phyloP scores from a whole-genome alignment of 2,113 vertebrate species.

The Pelecanus crispus region DNA sequence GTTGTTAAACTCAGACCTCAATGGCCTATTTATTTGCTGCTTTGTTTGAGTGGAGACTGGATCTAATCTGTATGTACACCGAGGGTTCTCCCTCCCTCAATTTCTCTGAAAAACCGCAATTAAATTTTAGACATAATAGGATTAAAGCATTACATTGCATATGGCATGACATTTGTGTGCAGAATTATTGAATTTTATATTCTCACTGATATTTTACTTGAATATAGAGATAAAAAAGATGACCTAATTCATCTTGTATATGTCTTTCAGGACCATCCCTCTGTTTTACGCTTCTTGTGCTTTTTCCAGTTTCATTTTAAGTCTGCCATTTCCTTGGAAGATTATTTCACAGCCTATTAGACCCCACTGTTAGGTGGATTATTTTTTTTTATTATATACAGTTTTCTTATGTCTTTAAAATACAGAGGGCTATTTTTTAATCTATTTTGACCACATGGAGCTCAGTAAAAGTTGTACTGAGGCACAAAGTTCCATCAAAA shows the following conservation, averaged over 20 bases:
- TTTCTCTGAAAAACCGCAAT: conserved; percentile 41
- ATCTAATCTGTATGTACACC: conserved; percentile 51
- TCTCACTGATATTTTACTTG: conserved; percentile 25
- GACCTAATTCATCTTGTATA: neutral
- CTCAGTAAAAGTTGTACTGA: neutral
- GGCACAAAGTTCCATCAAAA: neutral
- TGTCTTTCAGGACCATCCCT: neutral
- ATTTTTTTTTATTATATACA: neutral
- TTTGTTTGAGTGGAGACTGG: conserved; percentile 42
- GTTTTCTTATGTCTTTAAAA: neutral
- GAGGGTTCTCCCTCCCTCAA: conserved; percentile 8
- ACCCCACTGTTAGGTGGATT: neutral
- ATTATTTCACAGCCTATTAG: conserved; percentile 11
- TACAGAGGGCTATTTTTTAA: neutral
- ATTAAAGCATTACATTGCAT: conserved; percentile 28
- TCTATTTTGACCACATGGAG: neutral
- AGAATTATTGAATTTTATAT: conserved; percentile 33
- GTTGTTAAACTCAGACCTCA: conserved; percentile 44
- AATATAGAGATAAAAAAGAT: conserved; percentile 15
- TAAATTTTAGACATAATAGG: conserved; percentile 33
- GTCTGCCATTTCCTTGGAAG: neutral
- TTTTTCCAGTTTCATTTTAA: conserved; percentile 1
- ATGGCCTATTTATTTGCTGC: conserved; percentile 46
- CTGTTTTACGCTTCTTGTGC: neutral
- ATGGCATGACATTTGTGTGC: conserved; percentile 20